phyloP scores from a whole-genome alignment of 2,888 invertebrate genomes.

The Stratiomys singularior region DNA sequence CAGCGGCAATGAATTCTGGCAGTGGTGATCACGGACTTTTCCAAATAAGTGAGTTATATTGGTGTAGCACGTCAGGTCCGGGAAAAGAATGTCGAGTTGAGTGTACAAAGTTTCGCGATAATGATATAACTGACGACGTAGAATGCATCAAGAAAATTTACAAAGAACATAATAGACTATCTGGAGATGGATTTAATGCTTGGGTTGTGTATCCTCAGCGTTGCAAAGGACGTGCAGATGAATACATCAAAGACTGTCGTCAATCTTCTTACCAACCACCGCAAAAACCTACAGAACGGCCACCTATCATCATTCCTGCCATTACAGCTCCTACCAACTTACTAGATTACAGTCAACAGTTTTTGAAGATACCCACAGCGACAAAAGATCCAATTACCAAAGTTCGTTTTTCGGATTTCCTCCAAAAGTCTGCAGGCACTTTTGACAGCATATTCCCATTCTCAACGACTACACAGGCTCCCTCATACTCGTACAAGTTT shows the following conservation, averaged over 20 bases:
- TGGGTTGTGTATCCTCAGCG: conserved; percentile 61
- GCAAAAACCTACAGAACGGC: conserved; percentile 16
- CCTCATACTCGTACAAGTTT: neutral
- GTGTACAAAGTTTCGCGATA: conserved; percentile 73
- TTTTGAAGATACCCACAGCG: neutral
- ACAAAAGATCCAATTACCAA: neutral
- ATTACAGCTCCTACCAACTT: conserved; percentile 46
- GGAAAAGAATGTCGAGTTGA: conserved; percentile 72
- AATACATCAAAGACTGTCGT: conserved; percentile 54
- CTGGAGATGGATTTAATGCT: conserved; percentile 74
- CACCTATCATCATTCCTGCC: conserved; percentile 33
- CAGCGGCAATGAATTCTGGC: conserved; percentile 67
- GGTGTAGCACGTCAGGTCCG: conserved; percentile 69
- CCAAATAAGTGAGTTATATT: conserved; percentile 77
- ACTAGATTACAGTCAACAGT: neutral
- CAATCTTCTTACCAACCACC: conserved; percentile 44
- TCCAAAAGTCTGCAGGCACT: neutral
- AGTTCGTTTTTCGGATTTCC: neutral
- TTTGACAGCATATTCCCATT: neutral
- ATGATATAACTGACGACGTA: conserved; percentile 77
- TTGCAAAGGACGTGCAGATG: conserved; percentile 54
- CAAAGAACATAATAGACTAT: conserved; percentile 72
- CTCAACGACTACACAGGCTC: conserved; percentile 1
- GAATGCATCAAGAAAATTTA: conserved; percentile 73
- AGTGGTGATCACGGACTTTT: conserved; percentile 78